These are phyloP conservation scores for Octomys mimax DNA, from an alignment of 2,797 vertebrate species.

Conservation along the genomic window DNA sequence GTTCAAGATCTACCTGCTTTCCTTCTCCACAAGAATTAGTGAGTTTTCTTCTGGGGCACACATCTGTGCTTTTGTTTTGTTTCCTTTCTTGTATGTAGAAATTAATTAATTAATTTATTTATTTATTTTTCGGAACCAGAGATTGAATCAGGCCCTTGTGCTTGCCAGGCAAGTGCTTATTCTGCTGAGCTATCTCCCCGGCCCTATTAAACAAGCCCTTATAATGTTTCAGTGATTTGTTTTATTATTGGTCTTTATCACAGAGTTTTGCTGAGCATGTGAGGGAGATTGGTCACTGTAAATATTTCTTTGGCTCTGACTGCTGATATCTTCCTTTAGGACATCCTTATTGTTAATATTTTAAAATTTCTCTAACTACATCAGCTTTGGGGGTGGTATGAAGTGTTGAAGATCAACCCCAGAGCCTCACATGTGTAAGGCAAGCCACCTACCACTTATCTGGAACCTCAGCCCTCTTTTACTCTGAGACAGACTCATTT, in stretches of 20 bases:
- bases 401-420: background rate
- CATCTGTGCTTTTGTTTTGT: background rate
- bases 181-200: too few relatives aligned
- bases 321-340: background rate
- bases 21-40: constrained; percentile 31
- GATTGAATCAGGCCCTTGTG: too few relatives aligned
- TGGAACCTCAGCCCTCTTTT: background rate
- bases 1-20: background rate
- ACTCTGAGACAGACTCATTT: background rate
- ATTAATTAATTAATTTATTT: background rate
- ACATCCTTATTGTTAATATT: background rate
- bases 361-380: background rate
- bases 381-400: background rate
- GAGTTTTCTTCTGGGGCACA: background rate
- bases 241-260: background rate
- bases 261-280: background rate
- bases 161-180: too few relatives aligned
- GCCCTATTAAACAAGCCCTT: background rate
- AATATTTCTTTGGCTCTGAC: background rate
- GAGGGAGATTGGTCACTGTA: background rate
- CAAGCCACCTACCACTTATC: background rate
- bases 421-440: background rate
- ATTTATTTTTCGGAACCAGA: too few relatives aligned
- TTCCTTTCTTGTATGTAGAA: background rate
- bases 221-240: background rate